phyloP scores from a whole-genome alignment of 2,113 vertebrate species.

The Cyanoderma ruficeps region DNA sequence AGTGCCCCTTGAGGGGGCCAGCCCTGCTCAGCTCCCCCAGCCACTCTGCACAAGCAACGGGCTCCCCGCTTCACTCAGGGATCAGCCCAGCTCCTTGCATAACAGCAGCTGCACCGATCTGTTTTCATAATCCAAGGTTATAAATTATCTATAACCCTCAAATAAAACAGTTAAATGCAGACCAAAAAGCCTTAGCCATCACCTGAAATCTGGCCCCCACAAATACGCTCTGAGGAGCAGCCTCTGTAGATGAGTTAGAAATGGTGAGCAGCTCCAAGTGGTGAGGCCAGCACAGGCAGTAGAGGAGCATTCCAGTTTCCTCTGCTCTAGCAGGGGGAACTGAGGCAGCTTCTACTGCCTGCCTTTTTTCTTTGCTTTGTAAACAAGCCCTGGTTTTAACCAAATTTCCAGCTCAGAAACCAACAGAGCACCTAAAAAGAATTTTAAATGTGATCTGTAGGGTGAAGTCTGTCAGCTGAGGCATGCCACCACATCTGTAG shows the following conservation, averaged over 20 bases:
- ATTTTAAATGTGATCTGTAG: neutral
- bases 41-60: accelerated
- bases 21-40: neutral
- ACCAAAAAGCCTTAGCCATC: neutral
- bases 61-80: neutral
- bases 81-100: neutral
- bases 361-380: conserved; percentile 14
- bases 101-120: neutral
- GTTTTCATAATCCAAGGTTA: neutral
- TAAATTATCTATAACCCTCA: neutral
- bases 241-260: neutral
- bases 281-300: accelerated
- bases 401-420: neutral
- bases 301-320: neutral
- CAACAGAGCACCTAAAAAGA: neutral
- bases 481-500: neutral
- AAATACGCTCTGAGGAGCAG: neutral
- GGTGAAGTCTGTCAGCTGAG: neutral
- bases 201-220: neutral
- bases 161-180: conserved; percentile 29
- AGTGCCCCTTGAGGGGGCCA: neutral
- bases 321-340: neutral
- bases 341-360: conserved; percentile 14
- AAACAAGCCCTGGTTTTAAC: neutral
- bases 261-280: neutral